Percentiles rank a stretch among this genome's conserved stretches.
These are phyloP conservation scores for Pleuronectes platessa DNA, from an alignment of 2,113 vertebrate species.

Conservation along the genomic window DNA sequence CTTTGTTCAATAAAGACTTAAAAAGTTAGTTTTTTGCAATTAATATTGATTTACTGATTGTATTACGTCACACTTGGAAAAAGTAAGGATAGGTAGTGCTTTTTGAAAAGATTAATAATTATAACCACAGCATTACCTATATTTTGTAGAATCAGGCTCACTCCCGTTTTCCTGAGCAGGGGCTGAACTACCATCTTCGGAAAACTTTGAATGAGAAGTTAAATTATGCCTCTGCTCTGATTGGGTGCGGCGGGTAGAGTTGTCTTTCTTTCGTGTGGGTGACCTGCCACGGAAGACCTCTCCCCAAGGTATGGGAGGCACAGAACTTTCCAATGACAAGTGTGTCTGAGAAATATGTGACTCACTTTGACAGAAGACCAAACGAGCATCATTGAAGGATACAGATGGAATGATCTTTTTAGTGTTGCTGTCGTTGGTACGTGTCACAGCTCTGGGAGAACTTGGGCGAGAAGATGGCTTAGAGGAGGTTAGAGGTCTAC, in stretches of 20 bases:
- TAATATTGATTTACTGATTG: too few relatives aligned
- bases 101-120: too few relatives aligned
- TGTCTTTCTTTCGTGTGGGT: conserved; percentile 74
- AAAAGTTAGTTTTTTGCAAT: too few relatives aligned
- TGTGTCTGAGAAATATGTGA: conserved; percentile 62
- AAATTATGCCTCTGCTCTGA: conserved; percentile 75
- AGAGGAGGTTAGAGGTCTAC: conserved; percentile 46
- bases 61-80: too few relatives aligned
- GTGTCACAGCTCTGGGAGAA: conserved; percentile 71
- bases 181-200: conserved; percentile 39
- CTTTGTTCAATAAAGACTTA: too few relatives aligned
- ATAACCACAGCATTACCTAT: conserved; percentile 19
- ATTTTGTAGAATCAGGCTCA: conserved; percentile 4
- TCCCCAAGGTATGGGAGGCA: conserved; percentile 62
- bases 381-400: conserved; percentile 78
- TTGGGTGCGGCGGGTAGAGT: conserved; percentile 78
- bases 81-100: too few relatives aligned
- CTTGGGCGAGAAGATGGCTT: conserved; percentile 63
- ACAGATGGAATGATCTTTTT: conserved; percentile 71
- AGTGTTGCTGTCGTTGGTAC: conserved; percentile 40
- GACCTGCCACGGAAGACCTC: conserved; percentile 64
- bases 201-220: conserved; percentile 30
- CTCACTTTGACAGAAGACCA: conserved; percentile 85
- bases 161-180: not conserved
- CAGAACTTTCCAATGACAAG: conserved; percentile 49